Evolutionary conservation across 2,113 vertebrate genomes (phyloP), one percentile per base, ranked within the genome.

Genomic region (Chloebia gouldiae): DNA sequence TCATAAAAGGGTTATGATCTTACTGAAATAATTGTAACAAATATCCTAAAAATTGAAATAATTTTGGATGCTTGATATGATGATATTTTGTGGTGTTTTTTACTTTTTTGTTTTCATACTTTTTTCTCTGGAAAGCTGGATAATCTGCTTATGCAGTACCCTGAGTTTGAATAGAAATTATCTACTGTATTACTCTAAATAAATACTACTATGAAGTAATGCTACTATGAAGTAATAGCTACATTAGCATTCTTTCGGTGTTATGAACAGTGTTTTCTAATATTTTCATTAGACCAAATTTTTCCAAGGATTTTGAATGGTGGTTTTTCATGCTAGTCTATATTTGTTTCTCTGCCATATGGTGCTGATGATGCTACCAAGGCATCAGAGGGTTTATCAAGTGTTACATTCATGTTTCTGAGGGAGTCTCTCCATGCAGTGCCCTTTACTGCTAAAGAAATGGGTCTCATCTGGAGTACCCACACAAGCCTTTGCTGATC

Each of bases 401-500:
- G 9, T 22, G 27, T 37, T 79, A 11, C 3, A 11, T 9, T 54
- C 7, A 33, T 35, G 19, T 65, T 91, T 70, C 56, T 90, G 44
- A 63, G 68, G 30, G 6, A 30, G 3, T 5, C 3, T 40, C 20
- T 66, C 30, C 31, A 7, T 16, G 14, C 63, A 23, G 24, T 42
- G 80, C 22, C 24, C 31, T 91, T 71, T 79, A 30, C 25, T 5
- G 2, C 37, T 77, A 42, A 70, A 54, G 3, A 63, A 70, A 47
- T 13, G 11, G 25, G 23, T 82, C 42, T 44, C n/a, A 23, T 59
- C 6, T 9, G 6, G 42, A 91, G 53, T 97, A 98, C 98, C 84
- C 97, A 99, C 98, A 99, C 73, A 99, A 98, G 47, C 97, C 98
- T 98, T 99, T 99, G 97, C 98, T 99, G 96, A 97, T 98, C 98